Conservation (phyloP, 2,113 vertebrate genomes). For the Ibidorhyncha struthersii region DNA sequence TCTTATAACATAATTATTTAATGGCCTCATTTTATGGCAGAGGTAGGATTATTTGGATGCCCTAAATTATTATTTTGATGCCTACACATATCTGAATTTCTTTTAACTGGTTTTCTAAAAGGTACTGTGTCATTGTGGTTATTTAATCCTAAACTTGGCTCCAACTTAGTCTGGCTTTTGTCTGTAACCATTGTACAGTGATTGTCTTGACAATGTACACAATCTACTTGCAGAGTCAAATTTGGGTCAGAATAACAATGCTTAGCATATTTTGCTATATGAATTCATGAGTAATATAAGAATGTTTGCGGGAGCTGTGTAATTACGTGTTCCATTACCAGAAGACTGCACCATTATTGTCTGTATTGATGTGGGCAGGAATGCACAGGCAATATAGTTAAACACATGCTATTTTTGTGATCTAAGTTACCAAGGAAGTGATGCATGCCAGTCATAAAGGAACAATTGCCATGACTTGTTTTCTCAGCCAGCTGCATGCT, state of each 20-base stretch:
- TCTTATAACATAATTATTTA: not conserved
- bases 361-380: not conserved
- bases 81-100: not conserved
- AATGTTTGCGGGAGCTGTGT: not conserved
- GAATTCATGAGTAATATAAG: not conserved
- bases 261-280: not conserved
- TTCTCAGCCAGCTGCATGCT: constrained; percentile 49
- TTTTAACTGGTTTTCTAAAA: not conserved
- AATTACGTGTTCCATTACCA: not conserved
- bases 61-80: not conserved
- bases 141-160: not conserved
- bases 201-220: not conserved
- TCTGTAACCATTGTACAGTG: not conserved
- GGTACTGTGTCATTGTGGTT: fast-evolving
- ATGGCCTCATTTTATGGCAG: not conserved
- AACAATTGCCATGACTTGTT: constrained; percentile 46
- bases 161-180: not conserved
- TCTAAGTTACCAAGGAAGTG: not conserved
- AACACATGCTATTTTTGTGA: not conserved
- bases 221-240: not conserved
- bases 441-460: not conserved
- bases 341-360: not conserved
- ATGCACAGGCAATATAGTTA: not conserved
- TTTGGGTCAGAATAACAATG: not conserved
- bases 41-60: not conserved